Evolutionary conservation across 2,797 vertebrate genomes (phyloP), one percentile per base, ranked within the genome.

Genomic region (Spinus pinus): DNA sequence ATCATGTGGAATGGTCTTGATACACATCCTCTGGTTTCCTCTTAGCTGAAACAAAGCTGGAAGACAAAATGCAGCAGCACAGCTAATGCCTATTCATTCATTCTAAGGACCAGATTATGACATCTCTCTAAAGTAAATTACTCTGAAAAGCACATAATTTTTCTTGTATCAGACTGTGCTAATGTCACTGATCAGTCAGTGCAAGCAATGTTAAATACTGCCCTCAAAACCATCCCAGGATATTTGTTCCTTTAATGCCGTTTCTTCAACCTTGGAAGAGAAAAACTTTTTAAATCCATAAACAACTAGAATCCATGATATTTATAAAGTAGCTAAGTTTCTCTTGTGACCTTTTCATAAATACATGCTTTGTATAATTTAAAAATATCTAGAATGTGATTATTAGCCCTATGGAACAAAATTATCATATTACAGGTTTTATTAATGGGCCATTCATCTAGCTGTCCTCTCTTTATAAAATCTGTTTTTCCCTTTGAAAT

Each of bases 311-410:
- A 74, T 66, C 37, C 17, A 28, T 60, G 7, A 28, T 86, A 86
- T 70, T 91, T 95, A 81, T 49, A 53, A 83, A 83, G 23, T n/a
- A 90, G n/a, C 31, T 84, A 80, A 20, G 7, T 53, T 91, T 83
- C 77, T 53, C 37, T 27, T 61, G 44, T 69, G 46, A 86, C 44
- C 56, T 88, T 93, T 86, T 78, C 41, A 65, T 62, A 90, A 88
- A 72, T 51, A 58, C 35, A 71, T 7, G 2, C 22, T 81, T 70
- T 61, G 18, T 50, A 18, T 69, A 86, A 84, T 88, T 88, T 83
- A 90, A 89, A 67, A 91, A 71, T 0, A 60, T 88, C 75, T 78
- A 78, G 53, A 70, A 65, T 57, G 41, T 28, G 33, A 81, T 78
- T 86, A 80, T 80, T 91, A 88, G 53, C 15, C 18, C 31, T 60